Evolutionary conservation across 2,797 vertebrate species (phyloP), one percentile per base, ranked within the genome.

Genomic region (Crax fasciolata): DNA sequence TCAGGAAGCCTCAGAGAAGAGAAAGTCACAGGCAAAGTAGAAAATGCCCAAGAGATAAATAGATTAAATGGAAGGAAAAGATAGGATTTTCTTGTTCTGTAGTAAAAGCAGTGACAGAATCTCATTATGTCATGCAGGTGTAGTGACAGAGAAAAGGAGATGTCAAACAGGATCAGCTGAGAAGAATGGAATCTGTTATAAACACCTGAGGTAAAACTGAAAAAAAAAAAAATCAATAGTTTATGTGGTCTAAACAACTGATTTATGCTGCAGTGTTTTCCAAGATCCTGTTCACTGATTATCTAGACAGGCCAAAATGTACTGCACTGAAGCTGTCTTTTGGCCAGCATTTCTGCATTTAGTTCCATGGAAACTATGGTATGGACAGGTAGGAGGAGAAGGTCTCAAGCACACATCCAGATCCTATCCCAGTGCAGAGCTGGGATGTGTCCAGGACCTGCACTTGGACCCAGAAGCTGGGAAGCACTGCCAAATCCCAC

Each of bases 361-460:
- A 88, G 39, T 38, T 95, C 70, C 48, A 44, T 78, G 94, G 91
- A 94, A 94, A 94, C 32, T 78, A 7, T 30, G 49, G 89, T 74
- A 95, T 0, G 23, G 91, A 94, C 90, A 97, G 96, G 94, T 96
- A 97, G 93, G 89, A 97, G 87, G 85, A 77, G 83, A 86, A 86
- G 70, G 18, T 54, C 75, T 78, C 89, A 85, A 92, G 35, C 20
- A 39, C 39, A 55, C 84, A 84, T 73, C 48, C 84, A 92, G 87
- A 89, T 94, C 91, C 59, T 79, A 84, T 63, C 84, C 70, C 84
- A 91, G 74, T 66, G 5, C 25, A 93, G 82, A 35, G 58, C 54
- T 95, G 95, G 91, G 89, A 62, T 0, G 10, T 10, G 28, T 89
- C 96, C 96, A 94, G 89, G 72, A 49, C 24, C 81, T 89, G 87